Evolutionary conservation across 2,113 vertebrate genomes (phyloP).

Genomic region (human (Homo sapiens)): DNA sequence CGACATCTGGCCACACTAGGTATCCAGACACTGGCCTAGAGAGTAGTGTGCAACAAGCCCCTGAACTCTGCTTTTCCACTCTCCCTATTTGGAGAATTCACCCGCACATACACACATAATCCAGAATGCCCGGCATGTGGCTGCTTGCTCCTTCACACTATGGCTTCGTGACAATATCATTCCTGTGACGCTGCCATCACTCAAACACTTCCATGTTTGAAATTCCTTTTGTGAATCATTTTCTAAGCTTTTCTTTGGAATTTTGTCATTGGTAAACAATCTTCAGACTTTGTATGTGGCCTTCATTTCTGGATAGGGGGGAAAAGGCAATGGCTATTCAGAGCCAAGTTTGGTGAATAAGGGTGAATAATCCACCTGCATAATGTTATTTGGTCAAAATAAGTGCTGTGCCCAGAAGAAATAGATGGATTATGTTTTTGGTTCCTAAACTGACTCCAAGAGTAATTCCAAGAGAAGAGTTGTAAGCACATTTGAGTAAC

Average conservation of each 20-base stretch:
- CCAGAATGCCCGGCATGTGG: rapidly evolving
- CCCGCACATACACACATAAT: rapidly evolving
- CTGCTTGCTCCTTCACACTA: neutral
- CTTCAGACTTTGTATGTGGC: neutral
- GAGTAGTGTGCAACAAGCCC: rapidly evolving
- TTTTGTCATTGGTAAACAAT: neutral
- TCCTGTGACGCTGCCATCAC: rapidly evolving
- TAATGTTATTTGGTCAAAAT: neutral
- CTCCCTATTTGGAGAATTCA: neutral
- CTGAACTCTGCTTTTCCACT: rapidly evolving
- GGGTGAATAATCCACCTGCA: neutral
- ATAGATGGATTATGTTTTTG: neutral
- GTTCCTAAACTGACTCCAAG: neutral
- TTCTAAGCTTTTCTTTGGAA: neutral
- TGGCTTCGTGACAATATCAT: neutral
- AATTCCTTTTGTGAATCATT: neutral
- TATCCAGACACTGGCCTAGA: too few relatives aligned
- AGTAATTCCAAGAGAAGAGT: neutral
- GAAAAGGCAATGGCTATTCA: neutral
- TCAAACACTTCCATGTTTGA: neutral
- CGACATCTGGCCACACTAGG: too few relatives aligned
- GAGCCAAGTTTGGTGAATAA: neutral
- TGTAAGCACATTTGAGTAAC: neutral
- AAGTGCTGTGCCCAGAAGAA: neutral
- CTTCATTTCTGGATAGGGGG: conserved; percentile 16